These are phyloP conservation scores for Silvanus unidentatus DNA, from an alignment of 2,888 invertebrate genomes.

Conservation along the genomic window DNA sequence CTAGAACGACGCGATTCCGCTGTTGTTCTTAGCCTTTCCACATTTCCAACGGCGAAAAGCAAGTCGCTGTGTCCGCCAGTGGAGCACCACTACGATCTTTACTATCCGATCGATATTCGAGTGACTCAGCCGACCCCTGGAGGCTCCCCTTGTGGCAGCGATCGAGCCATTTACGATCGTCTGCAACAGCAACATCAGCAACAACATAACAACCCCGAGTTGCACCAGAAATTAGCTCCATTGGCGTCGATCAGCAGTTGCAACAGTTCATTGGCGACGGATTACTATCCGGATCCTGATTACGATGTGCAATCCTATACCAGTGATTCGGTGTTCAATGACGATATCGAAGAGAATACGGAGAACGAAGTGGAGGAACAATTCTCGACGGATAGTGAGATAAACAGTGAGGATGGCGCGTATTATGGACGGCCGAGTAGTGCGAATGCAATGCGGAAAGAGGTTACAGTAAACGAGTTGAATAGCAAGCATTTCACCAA, in stretches of 20 bases:
- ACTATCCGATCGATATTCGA: slow-evolving; percentile 47
- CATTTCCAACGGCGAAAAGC: slow-evolving; percentile 48
- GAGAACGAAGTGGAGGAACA: slow-evolving; percentile 76
- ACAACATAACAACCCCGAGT: slow-evolving; percentile 21
- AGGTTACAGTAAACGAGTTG: slow-evolving; percentile 13
- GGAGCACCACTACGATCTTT: slow-evolving; percentile 42
- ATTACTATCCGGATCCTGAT: slow-evolving; percentile 57
- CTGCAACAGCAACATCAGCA: slow-evolving; percentile 5
- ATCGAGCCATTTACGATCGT: slow-evolving; percentile 50
- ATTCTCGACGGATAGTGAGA: slow-evolving; percentile 77
- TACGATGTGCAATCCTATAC: slow-evolving; percentile 65
- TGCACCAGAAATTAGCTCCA: slow-evolving; percentile 58
- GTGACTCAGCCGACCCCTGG: slow-evolving; percentile 79
- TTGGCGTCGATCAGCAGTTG: slow-evolving; percentile 76
- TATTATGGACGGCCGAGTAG: slow-evolving; percentile 15
- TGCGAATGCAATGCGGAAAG: slow-evolving; percentile 1
- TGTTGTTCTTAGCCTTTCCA: slow-evolving; percentile 58
- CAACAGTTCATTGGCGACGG: slow-evolving; percentile 58
- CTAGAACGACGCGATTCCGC: slow-evolving; percentile 76
- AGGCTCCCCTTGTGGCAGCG: slow-evolving; percentile 73
- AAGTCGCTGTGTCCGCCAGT: slow-evolving; percentile 43
- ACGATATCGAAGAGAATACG: slow-evolving; percentile 55
- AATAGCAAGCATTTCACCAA: slow-evolving; percentile 9
- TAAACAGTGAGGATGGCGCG: slow-evolving; percentile 40
- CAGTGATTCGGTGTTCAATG: slow-evolving; percentile 70